phyloP scores from a whole-genome alignment of 2,797 vertebrate species.

The Coregonus ussuriensis region DNA sequence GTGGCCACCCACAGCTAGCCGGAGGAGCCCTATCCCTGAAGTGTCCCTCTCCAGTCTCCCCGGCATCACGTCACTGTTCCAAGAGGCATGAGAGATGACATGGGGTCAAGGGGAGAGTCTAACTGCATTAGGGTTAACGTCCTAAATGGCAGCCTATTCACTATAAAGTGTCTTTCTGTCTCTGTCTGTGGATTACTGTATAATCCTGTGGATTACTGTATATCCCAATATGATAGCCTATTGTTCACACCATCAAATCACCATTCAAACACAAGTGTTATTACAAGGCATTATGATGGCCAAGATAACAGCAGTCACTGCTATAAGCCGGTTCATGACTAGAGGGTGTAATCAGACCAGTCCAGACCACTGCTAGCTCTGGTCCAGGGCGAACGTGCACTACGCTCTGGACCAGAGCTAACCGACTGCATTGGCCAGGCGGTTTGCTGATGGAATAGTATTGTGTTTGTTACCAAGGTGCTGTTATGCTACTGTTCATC shows the following conservation, averaged over 20 bases:
- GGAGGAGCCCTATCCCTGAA: background rate
- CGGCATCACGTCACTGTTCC: background rate
- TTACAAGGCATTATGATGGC: background rate
- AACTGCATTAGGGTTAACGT: background rate
- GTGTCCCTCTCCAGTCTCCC: background rate
- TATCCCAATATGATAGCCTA: background rate
- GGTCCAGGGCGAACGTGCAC: too few relatives aligned
- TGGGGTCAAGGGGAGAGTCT: slow-evolving; percentile 26
- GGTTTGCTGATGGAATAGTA: background rate
- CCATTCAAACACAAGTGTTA: background rate
- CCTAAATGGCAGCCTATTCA: too few relatives aligned
- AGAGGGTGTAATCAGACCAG: slow-evolving; percentile 16
- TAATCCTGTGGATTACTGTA: background rate
- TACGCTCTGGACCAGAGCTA: too few relatives aligned
- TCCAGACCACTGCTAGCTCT: too few relatives aligned
- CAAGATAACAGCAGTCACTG: background rate
- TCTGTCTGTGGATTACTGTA: background rate
- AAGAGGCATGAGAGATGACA: background rate
- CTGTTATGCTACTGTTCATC: background rate
- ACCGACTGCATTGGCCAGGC: background rate
- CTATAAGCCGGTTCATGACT: background rate
- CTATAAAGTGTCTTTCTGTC: too few relatives aligned
- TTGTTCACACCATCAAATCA: background rate
- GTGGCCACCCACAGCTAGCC: slow-evolving; percentile 15
- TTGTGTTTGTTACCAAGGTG: slow-evolving; percentile 6